These are phyloP conservation scores for Oreochromis aureus DNA, from an alignment of 2,113 vertebrate genomes.

Conservation along the genomic window DNA sequence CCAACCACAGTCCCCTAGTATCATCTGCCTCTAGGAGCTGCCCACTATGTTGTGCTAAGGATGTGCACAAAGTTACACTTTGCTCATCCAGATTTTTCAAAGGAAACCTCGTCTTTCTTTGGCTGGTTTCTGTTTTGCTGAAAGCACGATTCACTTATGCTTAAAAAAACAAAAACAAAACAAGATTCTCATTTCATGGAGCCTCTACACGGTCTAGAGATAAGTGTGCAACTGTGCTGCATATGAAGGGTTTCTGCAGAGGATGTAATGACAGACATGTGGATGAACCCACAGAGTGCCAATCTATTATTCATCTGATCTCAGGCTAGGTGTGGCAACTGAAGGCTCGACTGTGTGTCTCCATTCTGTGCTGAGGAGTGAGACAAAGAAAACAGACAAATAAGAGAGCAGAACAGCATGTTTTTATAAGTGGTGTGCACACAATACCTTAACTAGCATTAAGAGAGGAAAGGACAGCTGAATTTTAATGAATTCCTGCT, in stretches of 20 bases:
- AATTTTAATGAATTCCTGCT: background rate
- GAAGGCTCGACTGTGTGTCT: background rate
- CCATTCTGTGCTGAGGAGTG: background rate
- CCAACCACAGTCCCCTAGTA: background rate
- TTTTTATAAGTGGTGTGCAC: background rate
- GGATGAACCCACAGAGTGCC: constrained; percentile 5
- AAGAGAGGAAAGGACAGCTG: background rate
- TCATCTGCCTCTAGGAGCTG: background rate
- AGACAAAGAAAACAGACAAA: background rate
- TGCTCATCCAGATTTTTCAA: background rate
- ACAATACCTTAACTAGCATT: background rate
- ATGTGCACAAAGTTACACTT: background rate
- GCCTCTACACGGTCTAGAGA: background rate
- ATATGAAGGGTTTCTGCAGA: background rate
- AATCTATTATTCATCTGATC: constrained; percentile 58
- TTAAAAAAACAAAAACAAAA: background rate
- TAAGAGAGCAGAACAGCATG: background rate
- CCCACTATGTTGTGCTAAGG: background rate
- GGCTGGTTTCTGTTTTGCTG: background rate
- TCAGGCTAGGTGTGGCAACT: constrained; percentile 43
- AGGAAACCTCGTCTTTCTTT: background rate
- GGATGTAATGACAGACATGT: constrained; percentile 6
- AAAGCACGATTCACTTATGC: background rate
- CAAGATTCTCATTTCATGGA: background rate
- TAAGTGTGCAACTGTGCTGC: background rate